Percentiles rank a stretch among this genome's conserved stretches.
These are phyloP conservation scores for Sebastes wilsoni DNA, from an alignment of 2,797 vertebrate genomes.

Conservation along the genomic window DNA sequence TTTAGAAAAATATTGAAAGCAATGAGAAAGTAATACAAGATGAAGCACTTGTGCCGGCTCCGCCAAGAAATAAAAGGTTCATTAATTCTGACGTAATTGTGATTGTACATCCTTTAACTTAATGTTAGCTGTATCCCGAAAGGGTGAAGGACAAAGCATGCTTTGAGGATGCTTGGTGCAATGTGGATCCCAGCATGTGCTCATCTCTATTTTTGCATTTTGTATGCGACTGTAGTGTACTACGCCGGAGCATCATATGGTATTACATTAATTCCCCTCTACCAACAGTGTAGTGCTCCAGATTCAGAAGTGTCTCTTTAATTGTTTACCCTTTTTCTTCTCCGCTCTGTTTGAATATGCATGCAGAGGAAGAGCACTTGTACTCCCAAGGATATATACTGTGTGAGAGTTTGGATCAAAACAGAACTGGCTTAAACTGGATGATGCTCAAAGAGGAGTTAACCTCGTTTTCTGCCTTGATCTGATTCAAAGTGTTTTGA, in stretches of 20 bases:
- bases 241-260: constrained; percentile 7
- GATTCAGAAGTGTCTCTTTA: constrained; percentile 62
- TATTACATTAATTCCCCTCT: constrained; percentile 36
- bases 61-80: constrained; percentile 26
- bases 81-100: constrained; percentile 43
- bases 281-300: constrained; percentile 50
- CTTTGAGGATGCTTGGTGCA: neutral
- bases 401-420: constrained; percentile 68
- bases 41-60: constrained; percentile 23
- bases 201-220: constrained; percentile 15
- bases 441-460: constrained; percentile 67
- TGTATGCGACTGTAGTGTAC: neutral
- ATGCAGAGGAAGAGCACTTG: constrained; percentile 71
- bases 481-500: constrained; percentile 48
- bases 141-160: constrained; percentile 17
- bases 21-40: constrained; percentile 27
- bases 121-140: constrained; percentile 19
- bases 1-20: constrained; percentile 39
- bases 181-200: constrained; percentile 3
- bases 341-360: constrained; percentile 70
- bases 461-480: constrained; percentile 72
- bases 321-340: constrained; percentile 73
- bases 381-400: constrained; percentile 79
- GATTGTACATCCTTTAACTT: constrained; percentile 32
- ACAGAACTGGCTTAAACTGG: constrained; percentile 65